Conservation (phyloP, 2,888 invertebrate genomes). For the Drosophila peninsularis region DNA sequence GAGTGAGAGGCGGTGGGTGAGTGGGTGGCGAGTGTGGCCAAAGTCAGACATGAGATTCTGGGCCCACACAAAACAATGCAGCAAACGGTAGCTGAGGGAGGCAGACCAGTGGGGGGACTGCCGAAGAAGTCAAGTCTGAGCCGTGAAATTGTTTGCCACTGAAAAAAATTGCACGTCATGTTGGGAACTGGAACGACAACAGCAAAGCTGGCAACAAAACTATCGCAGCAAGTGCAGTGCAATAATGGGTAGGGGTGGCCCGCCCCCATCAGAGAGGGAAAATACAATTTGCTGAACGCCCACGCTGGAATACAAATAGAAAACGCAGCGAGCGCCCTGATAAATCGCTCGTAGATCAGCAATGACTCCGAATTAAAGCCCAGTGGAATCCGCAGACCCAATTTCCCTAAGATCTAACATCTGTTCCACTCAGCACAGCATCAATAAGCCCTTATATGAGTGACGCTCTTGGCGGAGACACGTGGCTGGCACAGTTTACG, state of each 20-base stretch:
- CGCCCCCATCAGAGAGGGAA: slow-evolving; percentile 30
- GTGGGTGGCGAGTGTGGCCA: neutral
- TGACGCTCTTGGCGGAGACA: neutral
- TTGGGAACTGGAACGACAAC: slow-evolving; percentile 49
- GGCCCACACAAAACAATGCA: slow-evolving; percentile 46
- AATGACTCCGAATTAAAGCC: slow-evolving; percentile 4
- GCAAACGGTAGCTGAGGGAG: slow-evolving; percentile 18
- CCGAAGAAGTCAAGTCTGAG: slow-evolving; percentile 50
- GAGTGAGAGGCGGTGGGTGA: neutral
- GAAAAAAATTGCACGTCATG: slow-evolving; percentile 41
- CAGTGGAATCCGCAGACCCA: neutral
- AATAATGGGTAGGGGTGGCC: slow-evolving; percentile 38
- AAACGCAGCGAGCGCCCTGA: slow-evolving; percentile 28
- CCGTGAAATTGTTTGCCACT: slow-evolving; percentile 58
- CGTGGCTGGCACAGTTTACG: neutral
- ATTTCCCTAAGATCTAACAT: slow-evolving; percentile 2
- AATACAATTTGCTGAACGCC: slow-evolving; percentile 59
- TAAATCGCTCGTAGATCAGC: slow-evolving; percentile 29
- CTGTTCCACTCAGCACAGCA: neutral
- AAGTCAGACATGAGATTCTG: slow-evolving; percentile 50
- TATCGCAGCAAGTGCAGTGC: slow-evolving; percentile 41
- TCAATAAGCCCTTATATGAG: neutral
- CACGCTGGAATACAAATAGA: slow-evolving; percentile 20
- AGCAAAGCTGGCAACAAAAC: slow-evolving; percentile 7
- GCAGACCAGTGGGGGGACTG: neutral